Base-by-base conservation (phyloP, 1,140 invertebrate species). In the Heliothis subflexa region DNA sequence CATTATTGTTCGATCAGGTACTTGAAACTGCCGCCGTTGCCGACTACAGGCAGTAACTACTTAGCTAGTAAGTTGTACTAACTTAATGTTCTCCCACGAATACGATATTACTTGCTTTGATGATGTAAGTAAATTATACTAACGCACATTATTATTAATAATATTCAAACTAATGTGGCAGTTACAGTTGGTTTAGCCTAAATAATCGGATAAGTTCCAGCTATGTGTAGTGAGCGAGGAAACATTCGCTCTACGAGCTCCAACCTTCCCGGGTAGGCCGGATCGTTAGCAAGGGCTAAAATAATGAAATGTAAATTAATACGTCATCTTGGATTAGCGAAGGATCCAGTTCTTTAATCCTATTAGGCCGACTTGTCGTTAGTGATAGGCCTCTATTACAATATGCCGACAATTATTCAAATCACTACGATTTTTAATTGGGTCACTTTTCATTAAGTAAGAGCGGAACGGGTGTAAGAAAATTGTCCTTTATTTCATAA, bases 291-390 rank as follows among this genome's bases (percentile, higher is more conserved):
- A 66, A 57, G 62, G 81, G 76, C 61, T 79, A 78, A 79, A 80
- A 83, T 83, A 86, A 83, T 83, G 76, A 82, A 81, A 86, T 84
- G 83, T 80, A 84, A 86, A 86, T 86, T 83, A 86, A 86, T 84
- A 86, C 83, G 78, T 84, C 80, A 83, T 84, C 80, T 81, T 84
- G 79, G 79, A 85, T 82, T 80, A 81, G 45, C 28, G 55, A 61
- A 75, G 81, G 83, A 81, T 86, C 82, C 77, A 73, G 74, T 78
- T 70, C 52, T 75, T 74, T 84, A 86, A 86, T 86, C 79, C 81
- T 80, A 83, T 81, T 83, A 54, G 54, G 16, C 73, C 66, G 80
- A 82, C 71, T 80, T 76, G 78, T 81, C 79, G 49, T 61, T 72
- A 61, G 47, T 40, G 75, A 78, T 78, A 81, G 61, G 52, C 50